A percentile compares a stretch with the other conserved stretches of the same genome.
These are phyloP conservation scores for Meriones psammophilus DNA, from an alignment of 2,797 vertebrate genomes.

Conservation along the genomic window DNA sequence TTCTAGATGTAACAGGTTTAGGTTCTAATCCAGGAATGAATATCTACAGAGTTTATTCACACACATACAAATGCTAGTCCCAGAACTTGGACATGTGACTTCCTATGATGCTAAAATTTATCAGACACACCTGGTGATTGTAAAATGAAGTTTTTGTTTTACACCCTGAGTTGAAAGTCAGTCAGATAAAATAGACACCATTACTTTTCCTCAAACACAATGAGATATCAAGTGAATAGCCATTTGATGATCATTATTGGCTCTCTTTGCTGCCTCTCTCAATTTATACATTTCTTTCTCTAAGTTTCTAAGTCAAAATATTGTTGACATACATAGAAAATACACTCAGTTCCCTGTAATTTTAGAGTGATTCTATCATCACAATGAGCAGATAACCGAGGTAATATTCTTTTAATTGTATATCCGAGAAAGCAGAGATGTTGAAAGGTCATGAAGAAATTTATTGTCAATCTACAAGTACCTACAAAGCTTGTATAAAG, in stretches of 20 bases:
- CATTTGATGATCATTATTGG: background rate
- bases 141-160: background rate
- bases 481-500: background rate
- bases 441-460: slow-evolving; percentile 47
- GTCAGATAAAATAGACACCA: background rate
- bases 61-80: background rate
- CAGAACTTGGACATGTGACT: background rate
- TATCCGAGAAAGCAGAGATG: slow-evolving; percentile 39
- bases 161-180: background rate
- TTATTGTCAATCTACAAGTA: slow-evolving; percentile 7
- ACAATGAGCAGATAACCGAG: background rate
- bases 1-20: background rate
- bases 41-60: background rate
- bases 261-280: background rate
- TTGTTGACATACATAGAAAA: slow-evolving; percentile 1
- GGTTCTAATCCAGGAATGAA: background rate
- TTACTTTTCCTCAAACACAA: background rate
- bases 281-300: slow-evolving; percentile 10
- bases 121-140: background rate
- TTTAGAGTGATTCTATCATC: background rate
- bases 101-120: background rate
- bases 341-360: background rate
- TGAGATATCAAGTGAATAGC: slow-evolving; percentile 10
- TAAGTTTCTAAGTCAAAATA: background rate
- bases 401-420: slow-evolving; percentile 31